Base-by-base conservation (phyloP, 2,113 vertebrate genomes). In the Girardinichthys multiradiatus region DNA sequence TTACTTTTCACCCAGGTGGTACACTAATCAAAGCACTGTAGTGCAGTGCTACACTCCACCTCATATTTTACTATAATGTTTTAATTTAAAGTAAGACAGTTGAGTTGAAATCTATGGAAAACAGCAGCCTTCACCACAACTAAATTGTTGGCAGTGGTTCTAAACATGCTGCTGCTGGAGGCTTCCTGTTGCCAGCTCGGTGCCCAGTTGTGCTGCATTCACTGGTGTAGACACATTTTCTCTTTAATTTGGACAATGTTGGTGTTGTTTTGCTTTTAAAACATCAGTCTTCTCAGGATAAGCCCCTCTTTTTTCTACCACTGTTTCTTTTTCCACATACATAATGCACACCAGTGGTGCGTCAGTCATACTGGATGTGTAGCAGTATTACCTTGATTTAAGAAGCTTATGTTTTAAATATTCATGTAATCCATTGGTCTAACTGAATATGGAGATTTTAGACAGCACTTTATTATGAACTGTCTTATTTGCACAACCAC, bases 401-500 rank as follows among this genome's bases (percentile, higher is more conserved):
- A 72, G 27, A 15, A 39, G 66, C 1, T 2, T n/a, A 60, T 70
- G 65, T 59, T 77, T 65, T n/a, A 64, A 60, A 80, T 27, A 48
- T 70, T 28, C 26, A 42, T 8, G 57, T 48, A 10, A 71, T 63
- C 69, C 70, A 31, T 77, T 68, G 74, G 69, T 62, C 72, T 77
- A 77, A 62, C 73, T 57, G 65, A 81, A 79, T 74, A 68, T 76
- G 78, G 76, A 81, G 75, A 83, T 83, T 85, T 83, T 27, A 74
- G 79, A 74, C 83, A 69, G 64, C 77, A 85, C 24, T 68, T 80
- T 89, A 86, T 86, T 87, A 83, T 83, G 82, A 76, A 86, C 81
- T 83, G 77, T 74, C 77, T 85, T 87, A 89, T 88, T 89, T 91
- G 84, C 76, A 83, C 89, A 64, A 84, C 87, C 89, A 89, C 84